phyloP scores from a whole-genome alignment of 2,888 invertebrate genomes.

The Protonemura montana region DNA sequence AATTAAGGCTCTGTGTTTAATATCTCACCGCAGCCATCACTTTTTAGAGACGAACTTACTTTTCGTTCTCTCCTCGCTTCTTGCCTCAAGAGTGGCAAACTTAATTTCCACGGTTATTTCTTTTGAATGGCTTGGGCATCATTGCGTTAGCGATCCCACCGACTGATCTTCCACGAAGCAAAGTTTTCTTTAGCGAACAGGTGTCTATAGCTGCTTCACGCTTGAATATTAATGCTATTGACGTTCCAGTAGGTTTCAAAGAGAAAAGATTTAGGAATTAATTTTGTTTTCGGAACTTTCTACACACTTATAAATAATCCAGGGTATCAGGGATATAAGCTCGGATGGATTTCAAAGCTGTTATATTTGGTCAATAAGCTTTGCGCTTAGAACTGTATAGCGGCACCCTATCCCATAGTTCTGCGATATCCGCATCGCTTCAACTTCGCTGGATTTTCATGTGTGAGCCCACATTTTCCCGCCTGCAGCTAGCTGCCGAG shows the following conservation, averaged over 20 bases:
- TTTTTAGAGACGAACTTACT: slow-evolving; percentile 1
- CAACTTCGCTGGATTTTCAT: neutral
- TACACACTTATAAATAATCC: slow-evolving; percentile 25
- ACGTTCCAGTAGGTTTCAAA: slow-evolving; percentile 32
- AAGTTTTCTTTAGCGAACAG: slow-evolving; percentile 32
- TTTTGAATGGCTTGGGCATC: neutral
- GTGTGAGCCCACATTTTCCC: slow-evolving; percentile 3
- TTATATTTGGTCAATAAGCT: slow-evolving; percentile 36
- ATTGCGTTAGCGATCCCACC: neutral
- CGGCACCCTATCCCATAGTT: neutral
- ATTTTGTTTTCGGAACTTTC: slow-evolving; percentile 19
- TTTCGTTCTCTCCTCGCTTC: slow-evolving; percentile 9
- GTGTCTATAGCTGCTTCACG: slow-evolving; percentile 27
- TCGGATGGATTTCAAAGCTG: slow-evolving; percentile 13
- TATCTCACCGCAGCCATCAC: slow-evolving; percentile 15
- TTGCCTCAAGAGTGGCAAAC: neutral
- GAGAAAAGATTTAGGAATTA: slow-evolving; percentile 32
- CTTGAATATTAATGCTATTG: slow-evolving; percentile 39
- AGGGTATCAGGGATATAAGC: neutral
- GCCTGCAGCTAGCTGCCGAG: slow-evolving; percentile 13
- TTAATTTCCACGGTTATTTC: slow-evolving; percentile 18
- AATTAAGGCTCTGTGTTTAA: slow-evolving; percentile 24
- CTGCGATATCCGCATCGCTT: neutral
- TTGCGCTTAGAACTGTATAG: slow-evolving; percentile 1
- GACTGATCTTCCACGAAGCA: slow-evolving; percentile 4